Conservation (phyloP, 2,113 vertebrate species). For the Actenoides lindsayi region DNA sequence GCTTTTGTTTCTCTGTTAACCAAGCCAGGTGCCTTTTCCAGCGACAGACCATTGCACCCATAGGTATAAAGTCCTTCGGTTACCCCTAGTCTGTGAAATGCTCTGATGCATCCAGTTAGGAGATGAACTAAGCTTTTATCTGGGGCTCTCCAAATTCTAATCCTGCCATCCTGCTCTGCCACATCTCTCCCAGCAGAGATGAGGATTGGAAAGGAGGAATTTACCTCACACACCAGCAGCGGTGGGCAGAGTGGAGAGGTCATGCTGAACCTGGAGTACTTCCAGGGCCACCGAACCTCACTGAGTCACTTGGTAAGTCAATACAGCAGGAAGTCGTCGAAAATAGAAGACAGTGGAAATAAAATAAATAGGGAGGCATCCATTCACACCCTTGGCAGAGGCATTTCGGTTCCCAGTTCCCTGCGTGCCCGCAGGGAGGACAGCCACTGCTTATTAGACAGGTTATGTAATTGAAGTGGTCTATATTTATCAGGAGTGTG, state of each 20-base stretch:
- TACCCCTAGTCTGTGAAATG: background rate
- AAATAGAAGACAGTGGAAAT: background rate
- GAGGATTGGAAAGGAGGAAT: background rate
- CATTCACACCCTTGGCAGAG: slow-evolving; percentile 34
- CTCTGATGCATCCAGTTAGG: background rate
- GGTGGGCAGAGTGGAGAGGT: background rate
- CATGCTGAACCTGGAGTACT: slow-evolving; percentile 12
- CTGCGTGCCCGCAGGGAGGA: background rate
- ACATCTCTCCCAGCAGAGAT: fast-evolving
- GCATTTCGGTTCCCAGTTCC: background rate
- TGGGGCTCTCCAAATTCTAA: background rate
- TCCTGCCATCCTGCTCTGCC: background rate
- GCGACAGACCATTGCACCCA: background rate
- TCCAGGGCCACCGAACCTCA: background rate
- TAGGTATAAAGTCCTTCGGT: background rate
- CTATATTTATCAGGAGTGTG: slow-evolving; percentile 52
- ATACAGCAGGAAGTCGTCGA: background rate
- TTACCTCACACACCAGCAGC: fast-evolving
- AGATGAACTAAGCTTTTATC: background rate
- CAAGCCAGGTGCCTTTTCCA: background rate
- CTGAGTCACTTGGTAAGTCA: background rate
- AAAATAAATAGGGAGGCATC: background rate
- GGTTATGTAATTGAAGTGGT: slow-evolving; percentile 38
- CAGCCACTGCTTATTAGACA: background rate
- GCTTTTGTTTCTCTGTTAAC: background rate